These are phyloP conservation scores for Gila robusta DNA, from an alignment of 2,797 vertebrate genomes.

Conservation along the genomic window DNA sequence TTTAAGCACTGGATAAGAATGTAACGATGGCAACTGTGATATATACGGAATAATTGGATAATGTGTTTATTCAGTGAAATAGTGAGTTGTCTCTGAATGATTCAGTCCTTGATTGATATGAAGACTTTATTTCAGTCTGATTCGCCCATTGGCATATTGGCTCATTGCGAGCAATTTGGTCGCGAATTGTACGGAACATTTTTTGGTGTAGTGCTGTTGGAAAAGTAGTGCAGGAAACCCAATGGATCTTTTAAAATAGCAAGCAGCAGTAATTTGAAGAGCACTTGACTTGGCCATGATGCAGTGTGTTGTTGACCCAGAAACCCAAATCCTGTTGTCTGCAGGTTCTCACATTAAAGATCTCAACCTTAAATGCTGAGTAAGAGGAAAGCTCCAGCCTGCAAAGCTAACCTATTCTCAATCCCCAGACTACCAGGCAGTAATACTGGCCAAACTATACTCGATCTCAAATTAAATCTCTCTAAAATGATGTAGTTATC, in stretches of 20 bases:
- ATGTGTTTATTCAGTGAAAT: not conserved
- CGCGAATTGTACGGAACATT: not conserved
- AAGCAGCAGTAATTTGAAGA: not conserved
- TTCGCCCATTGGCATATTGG: not conserved
- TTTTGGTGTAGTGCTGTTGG: not conserved
- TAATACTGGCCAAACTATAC: not conserved
- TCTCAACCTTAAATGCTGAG: slow-evolving; percentile 27
- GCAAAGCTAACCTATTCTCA: slow-evolving; percentile 1
- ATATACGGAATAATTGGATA: not conserved
- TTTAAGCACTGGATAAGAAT: not conserved
- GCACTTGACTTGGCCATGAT: slow-evolving; percentile 13
- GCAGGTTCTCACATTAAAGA: not conserved
- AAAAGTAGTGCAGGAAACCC: slow-evolving; percentile 16
- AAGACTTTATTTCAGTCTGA: not conserved
- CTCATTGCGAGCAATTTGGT: not conserved
- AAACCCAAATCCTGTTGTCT: slow-evolving; percentile 37
- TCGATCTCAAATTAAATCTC: slow-evolving; percentile 7
- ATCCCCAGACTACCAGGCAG: not conserved
- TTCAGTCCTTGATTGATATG: not conserved
- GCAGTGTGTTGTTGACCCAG: slow-evolving; percentile 32
- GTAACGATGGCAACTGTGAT: not conserved
- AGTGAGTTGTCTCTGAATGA: not conserved
- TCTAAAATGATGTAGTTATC: not conserved
- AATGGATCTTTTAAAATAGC: slow-evolving; percentile 6
- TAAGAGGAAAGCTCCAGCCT: slow-evolving; percentile 17